These are phyloP conservation scores for Petrocephalus sullivani DNA, from an alignment of 2,797 vertebrate genomes.

Conservation along the genomic window DNA sequence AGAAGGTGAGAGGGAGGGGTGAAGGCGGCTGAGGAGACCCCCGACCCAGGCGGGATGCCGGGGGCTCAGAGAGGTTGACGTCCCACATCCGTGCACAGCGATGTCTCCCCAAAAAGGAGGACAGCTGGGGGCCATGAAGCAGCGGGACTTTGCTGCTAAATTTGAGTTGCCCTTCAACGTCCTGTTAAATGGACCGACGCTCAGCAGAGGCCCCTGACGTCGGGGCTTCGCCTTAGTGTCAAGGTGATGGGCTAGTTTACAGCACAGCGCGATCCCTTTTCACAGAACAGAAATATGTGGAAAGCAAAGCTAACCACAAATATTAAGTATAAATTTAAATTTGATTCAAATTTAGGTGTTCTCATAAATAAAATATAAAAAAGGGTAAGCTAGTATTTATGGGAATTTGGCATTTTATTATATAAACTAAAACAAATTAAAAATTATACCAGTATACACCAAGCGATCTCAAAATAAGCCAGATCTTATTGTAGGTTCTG, in stretches of 20 bases:
- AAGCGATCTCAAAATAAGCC: neutral
- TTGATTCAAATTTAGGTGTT: neutral
- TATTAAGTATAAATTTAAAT: neutral
- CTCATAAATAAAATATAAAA: neutral
- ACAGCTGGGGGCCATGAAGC: neutral
- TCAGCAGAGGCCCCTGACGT: constrained; percentile 1
- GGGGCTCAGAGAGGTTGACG: neutral
- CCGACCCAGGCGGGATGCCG: constrained; percentile 18
- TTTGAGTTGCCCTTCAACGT: neutral
- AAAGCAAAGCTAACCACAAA: neutral
- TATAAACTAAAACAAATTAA: neutral
- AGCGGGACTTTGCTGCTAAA: constrained; percentile 11
- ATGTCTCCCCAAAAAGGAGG: neutral
- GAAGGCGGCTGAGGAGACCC: constrained; percentile 31
- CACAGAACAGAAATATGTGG: neutral
- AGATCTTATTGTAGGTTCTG: neutral
- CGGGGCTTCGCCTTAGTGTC: neutral
- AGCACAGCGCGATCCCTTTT: neutral
- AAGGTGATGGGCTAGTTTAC: neutral
- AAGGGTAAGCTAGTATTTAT: neutral
- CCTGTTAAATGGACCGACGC: neutral
- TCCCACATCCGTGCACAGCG: neutral
- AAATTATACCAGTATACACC: neutral
- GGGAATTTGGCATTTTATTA: neutral
- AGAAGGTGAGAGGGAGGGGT: constrained; percentile 44